These are phyloP conservation scores for Ginglymostoma cirratum DNA, from an alignment of 2,113 vertebrate genomes.

Conservation along the genomic window DNA sequence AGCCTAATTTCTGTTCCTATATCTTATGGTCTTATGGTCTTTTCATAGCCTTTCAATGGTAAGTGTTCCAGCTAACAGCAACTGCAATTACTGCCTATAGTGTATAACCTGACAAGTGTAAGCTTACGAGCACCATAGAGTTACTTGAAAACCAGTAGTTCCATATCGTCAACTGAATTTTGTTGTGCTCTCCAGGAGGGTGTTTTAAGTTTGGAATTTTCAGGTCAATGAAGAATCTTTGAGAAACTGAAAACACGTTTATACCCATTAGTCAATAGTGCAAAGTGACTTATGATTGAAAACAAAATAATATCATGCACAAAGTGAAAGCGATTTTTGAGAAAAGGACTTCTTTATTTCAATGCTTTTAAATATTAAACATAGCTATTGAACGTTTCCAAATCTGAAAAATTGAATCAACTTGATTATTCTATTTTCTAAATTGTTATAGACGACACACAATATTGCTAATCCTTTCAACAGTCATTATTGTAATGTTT, in stretches of 20 bases:
- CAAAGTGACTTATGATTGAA: background rate
- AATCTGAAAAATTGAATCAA: background rate
- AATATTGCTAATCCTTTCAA: background rate
- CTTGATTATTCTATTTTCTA: background rate
- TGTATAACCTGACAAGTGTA: background rate
- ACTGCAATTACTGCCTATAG: background rate
- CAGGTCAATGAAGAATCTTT: background rate
- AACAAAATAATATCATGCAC: background rate
- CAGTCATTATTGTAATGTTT: background rate
- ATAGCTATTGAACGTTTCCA: background rate
- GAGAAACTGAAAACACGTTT: background rate
- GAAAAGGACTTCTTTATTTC: constrained; percentile 1
- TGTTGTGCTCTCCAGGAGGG: background rate
- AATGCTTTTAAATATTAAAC: constrained; percentile 9
- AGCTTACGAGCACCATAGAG: background rate
- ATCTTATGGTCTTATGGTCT: too few species aligned
- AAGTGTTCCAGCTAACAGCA: background rate
- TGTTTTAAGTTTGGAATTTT: background rate
- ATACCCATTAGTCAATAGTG: background rate
- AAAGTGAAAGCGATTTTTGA: background rate
- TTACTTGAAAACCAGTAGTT: background rate
- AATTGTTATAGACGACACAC: background rate
- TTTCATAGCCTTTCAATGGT: background rate
- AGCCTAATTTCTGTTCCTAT: too few species aligned
- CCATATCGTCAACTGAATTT: background rate